Percentiles rank a stretch among this genome's conserved stretches.
phyloP scores from a whole-genome alignment of 1,140 invertebrate genomes.

The Pantala flavescens region DNA sequence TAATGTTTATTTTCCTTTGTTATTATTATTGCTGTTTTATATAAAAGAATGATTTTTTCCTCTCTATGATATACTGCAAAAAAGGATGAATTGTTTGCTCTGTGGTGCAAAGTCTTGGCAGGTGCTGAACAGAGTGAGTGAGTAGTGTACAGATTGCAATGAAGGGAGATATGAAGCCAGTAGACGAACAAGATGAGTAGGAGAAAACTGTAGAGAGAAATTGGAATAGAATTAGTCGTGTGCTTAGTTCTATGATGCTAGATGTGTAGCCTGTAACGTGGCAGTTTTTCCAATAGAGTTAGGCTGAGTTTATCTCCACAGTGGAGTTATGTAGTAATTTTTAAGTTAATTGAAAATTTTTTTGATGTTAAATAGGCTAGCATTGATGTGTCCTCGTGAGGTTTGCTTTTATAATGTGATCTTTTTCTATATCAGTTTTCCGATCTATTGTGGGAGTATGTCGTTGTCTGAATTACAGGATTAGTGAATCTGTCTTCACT shows the following conservation, averaged over 20 bases:
- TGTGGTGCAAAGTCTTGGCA: constrained; percentile 7
- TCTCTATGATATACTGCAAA: constrained; percentile 1
- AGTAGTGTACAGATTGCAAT: not conserved
- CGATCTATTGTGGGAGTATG: constrained; percentile 8
- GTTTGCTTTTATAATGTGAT: not conserved
- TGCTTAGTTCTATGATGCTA: not conserved
- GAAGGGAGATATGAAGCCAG: not conserved
- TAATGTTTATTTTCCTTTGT: not conserved
- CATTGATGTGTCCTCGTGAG: not conserved
- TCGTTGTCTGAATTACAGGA: not conserved
- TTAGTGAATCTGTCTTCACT: not conserved
- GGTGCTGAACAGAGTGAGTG: not conserved
- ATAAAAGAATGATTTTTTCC: not conserved
- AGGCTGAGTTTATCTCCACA: not conserved
- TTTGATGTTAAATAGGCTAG: constrained; percentile 6
- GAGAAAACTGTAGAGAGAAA: not conserved
- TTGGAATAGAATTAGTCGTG: not conserved
- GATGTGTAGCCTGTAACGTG: not conserved
- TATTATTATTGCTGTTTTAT: not conserved
- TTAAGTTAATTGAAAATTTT: not conserved
- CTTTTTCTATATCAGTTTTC: not conserved
- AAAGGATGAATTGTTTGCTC: constrained; percentile 9
- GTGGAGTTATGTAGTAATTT: not conserved
- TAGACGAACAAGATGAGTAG: not conserved
- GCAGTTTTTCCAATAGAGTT: constrained; percentile 1